These are phyloP conservation scores for Drosophila littoralis DNA, from an alignment of 1,140 invertebrate genomes.

Conservation along the genomic window DNA sequence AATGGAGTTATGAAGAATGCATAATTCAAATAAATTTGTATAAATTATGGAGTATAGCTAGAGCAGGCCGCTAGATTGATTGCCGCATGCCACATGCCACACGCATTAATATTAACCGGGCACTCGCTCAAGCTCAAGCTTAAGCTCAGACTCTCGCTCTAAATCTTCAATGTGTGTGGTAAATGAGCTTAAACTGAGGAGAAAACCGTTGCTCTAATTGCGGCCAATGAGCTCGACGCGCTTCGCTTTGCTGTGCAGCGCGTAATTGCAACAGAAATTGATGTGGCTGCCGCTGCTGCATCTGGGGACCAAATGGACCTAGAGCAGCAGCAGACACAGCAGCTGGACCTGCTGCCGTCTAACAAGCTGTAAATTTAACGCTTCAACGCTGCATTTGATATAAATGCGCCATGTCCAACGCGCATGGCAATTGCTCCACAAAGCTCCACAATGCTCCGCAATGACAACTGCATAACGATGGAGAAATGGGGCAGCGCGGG, in stretches of 20 bases:
- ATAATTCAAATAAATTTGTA: constrained; percentile 46
- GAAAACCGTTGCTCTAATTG: constrained; percentile 79
- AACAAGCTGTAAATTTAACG: constrained; percentile 83
- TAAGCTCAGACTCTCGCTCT: constrained; percentile 3
- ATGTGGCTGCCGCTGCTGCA: constrained; percentile 35
- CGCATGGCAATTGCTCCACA: constrained; percentile 76
- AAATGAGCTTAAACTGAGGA: constrained; percentile 38
- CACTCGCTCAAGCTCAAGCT: constrained; percentile 9
- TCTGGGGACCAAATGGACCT: constrained; percentile 29
- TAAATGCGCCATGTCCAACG: constrained; percentile 51
- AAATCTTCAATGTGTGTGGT: too few relatives aligned
- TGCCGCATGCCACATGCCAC: constrained; percentile 19
- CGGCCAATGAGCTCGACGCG: constrained; percentile 58
- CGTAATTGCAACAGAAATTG: constrained; percentile 72
- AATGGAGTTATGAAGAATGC: constrained; percentile 38
- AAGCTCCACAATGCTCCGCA: constrained; percentile 54
- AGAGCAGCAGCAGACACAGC: constrained; percentile 5
- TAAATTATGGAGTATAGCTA: constrained; percentile 34
- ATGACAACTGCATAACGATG: constrained; percentile 62
- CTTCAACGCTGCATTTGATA: constrained; percentile 74
- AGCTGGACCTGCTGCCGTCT: constrained; percentile 66
- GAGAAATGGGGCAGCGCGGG: constrained; percentile 2
- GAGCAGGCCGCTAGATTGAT: constrained; percentile 24
- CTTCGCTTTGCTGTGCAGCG: constrained; percentile 53
- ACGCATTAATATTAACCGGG: constrained; percentile 6